Base-by-base conservation (phyloP, 2,113 vertebrate species). In the Cepphus grylle region DNA sequence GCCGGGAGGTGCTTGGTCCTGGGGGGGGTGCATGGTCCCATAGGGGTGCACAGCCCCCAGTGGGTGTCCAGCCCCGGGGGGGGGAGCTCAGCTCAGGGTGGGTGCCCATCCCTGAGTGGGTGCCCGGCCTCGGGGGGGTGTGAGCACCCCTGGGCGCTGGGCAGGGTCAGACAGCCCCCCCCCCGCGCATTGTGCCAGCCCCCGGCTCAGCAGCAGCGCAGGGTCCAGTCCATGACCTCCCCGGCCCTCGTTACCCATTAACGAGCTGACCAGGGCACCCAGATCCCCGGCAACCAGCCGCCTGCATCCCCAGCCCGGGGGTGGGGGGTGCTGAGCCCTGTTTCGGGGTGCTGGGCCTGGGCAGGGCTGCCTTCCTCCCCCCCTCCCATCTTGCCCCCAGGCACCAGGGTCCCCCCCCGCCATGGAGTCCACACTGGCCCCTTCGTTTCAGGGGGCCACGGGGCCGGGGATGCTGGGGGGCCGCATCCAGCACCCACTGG, bases 171-270 rank as follows among this genome's bases (percentile, higher is more conserved):
- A 43, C 15, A 43, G 42, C 42, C 38, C 20, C 40, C 34, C 47
- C 6, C 27, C 22, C 8, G 19, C 40, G n/a, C 1, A 15, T 29
- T 3, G 0, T 1, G 1, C 16, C 81, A 6, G 42, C 11, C 34
- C 70, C 11, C 2, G 1, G 66, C 66, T 4, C 72, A 5, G 70
- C 4, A 6, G 55, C 92, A 40, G 73, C 11, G 0, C 23, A 5
- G 78, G 65, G 27, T 22, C 40, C 8, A 25, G 20, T 21, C 42
- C 7, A 3, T 8, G 67, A 25, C 86, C 59, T 53, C 53, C 22
- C 55, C 5, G 2, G n/a, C 32, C 79, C 55, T 73, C 21, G 11
- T 91, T 53, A 80, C 0, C 79, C 67, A 15, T 74, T 88, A 84
- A 91, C 50, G 50, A 81, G 70, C 40, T 32, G 38, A 53, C 2